Percentiles rank a stretch among this genome's conserved stretches.
phyloP scores from a whole-genome alignment of 2,888 invertebrate species.

The Latrodectus elegans region DNA sequence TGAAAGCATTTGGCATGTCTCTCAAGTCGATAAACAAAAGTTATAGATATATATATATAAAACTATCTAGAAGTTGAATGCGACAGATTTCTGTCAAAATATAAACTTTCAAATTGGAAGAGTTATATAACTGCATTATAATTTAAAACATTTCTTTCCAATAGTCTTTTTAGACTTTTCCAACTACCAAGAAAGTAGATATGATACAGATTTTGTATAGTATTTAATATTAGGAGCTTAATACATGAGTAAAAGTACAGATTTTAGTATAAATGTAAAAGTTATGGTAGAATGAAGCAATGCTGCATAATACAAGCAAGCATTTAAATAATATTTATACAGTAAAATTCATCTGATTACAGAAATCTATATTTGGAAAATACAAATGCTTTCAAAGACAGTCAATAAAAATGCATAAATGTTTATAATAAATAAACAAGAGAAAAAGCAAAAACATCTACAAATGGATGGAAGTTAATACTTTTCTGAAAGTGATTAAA shows the following conservation, averaged over 20 bases:
- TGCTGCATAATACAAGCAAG: neutral
- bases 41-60: no score
- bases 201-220: neutral
- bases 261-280: neutral
- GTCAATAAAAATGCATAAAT: conserved; percentile 20
- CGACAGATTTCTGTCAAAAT: no score
- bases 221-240: neutral
- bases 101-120: no score
- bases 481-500: conserved; percentile 49
- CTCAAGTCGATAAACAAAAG: neutral
- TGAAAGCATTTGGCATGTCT: conserved; percentile 60
- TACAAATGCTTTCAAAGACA: conserved; percentile 67
- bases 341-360: neutral
- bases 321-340: no score
- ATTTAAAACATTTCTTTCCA: no score
- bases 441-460: conserved; percentile 38
- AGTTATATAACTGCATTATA: no score
- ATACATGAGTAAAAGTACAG: neutral
- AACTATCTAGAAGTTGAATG: no score
- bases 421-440: conserved; percentile 43
- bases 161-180: no score
- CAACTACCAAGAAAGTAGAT: no score
- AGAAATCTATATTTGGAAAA: neutral
- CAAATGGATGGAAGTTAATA: conserved; percentile 65
- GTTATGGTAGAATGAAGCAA: neutral